A percentile compares a stretch with the other conserved stretches of the same genome.
Conservation (phyloP, 2,113 vertebrate species). For the Leptocoma aspasia region DNA sequence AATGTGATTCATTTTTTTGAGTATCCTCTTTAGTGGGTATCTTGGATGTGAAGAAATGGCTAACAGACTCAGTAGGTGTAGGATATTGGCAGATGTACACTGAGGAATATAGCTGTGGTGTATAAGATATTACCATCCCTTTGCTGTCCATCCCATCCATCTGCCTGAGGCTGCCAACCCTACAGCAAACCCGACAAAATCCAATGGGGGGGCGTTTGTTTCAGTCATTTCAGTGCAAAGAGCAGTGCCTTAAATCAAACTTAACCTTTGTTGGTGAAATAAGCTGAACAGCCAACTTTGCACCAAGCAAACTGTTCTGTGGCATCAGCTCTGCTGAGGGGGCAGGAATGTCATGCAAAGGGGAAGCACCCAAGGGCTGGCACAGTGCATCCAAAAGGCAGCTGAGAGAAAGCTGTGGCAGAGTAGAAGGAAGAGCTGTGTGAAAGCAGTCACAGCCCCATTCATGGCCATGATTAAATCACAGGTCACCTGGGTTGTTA, state of each 20-base stretch:
- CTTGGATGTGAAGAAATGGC: background rate
- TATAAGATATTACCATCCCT: background rate
- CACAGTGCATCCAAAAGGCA: background rate
- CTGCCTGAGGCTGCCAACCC: background rate
- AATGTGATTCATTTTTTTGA: background rate
- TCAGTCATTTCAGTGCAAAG: background rate
- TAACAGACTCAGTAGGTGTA: background rate
- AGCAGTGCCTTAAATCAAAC: background rate
- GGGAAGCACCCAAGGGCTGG: background rate
- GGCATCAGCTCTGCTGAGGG: background rate
- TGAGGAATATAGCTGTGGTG: background rate
- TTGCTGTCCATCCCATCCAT: background rate
- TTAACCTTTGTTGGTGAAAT: background rate
- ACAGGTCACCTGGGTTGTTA: background rate
- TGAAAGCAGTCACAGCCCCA: background rate
- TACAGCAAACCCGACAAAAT: background rate
- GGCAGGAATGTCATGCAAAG: background rate
- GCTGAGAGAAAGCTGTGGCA: background rate
- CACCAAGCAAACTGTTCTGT: fast-evolving
- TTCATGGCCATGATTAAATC: background rate
- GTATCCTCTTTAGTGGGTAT: background rate
- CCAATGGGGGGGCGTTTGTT: fast-evolving
- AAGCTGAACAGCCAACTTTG: background rate
- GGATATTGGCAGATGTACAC: background rate
- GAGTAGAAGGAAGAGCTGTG: background rate